These are phyloP conservation scores for Connochaetes taurinus DNA, from an alignment of 2,113 vertebrate species.

Conservation along the genomic window DNA sequence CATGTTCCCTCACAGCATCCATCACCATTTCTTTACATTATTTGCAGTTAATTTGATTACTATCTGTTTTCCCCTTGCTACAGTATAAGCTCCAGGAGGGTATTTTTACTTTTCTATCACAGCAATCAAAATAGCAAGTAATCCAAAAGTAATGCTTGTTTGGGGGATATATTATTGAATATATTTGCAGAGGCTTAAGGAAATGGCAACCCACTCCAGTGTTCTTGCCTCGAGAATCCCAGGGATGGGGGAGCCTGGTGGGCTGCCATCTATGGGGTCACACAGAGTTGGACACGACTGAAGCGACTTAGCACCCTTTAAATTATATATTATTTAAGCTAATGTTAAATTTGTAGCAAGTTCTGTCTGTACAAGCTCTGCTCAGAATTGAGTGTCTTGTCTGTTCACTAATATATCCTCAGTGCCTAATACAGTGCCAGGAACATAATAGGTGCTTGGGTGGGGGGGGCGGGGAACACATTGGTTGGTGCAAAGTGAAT, in stretches of 20 bases:
- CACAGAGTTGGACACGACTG: too few relatives aligned
- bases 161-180: not conserved
- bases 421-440: not conserved
- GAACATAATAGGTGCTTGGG: rapidly evolving
- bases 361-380: not conserved
- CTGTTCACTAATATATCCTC: not conserved
- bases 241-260: too few relatives aligned
- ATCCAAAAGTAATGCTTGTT: not conserved
- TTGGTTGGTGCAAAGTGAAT: not conserved
- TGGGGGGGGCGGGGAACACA: not conserved
- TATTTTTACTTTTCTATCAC: not conserved
- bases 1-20: not conserved
- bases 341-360: not conserved
- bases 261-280: too few relatives aligned
- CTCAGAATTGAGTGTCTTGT: not conserved
- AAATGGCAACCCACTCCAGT: too few relatives aligned
- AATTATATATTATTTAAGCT: not conserved
- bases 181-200: not conserved
- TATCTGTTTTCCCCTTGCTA: not conserved
- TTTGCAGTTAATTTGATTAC: not conserved
- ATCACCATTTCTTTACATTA: not conserved
- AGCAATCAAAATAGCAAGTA: not conserved
- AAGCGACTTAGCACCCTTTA: not conserved
- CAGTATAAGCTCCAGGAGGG: not conserved
- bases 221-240: too few relatives aligned